Evolutionary conservation across 2,888 invertebrate species (phyloP).

Genomic region (Caenorhabditis panamensis): DNA sequence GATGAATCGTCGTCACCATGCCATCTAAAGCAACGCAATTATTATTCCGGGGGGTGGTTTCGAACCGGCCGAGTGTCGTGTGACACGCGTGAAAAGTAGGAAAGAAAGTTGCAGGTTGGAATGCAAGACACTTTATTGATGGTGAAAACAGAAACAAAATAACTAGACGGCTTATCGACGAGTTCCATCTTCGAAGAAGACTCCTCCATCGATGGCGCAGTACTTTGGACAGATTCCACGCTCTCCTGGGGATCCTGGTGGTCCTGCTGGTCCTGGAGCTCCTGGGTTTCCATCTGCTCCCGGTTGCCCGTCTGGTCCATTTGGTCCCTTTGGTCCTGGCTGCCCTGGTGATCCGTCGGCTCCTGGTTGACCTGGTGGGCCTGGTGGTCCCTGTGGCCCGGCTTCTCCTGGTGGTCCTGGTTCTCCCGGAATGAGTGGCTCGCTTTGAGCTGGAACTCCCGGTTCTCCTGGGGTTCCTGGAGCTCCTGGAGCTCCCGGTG

Average conservation of each 20-base stretch:
- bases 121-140: too few species aligned
- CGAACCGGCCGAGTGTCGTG: slow-evolving; percentile 8
- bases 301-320: slow-evolving; percentile 64
- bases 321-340: slow-evolving; percentile 63
- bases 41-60: slow-evolving; percentile 15
- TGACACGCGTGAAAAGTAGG: neutral
- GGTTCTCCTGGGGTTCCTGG: slow-evolving; percentile 72
- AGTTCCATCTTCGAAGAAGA: slow-evolving; percentile 78
- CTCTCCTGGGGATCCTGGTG: slow-evolving; percentile 71
- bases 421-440: slow-evolving; percentile 74
- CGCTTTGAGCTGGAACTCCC: slow-evolving; percentile 70
- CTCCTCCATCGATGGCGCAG: slow-evolving; percentile 73
- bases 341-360: slow-evolving; percentile 77
- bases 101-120: neutral
- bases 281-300: slow-evolving; percentile 73
- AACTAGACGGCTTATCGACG: slow-evolving; percentile 67
- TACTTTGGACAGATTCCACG: slow-evolving; percentile 75
- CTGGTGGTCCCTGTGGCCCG: slow-evolving; percentile 72
- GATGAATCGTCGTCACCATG: neutral
- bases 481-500: slow-evolving; percentile 64
- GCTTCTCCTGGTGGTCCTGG: slow-evolving; percentile 75
- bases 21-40: slow-evolving; percentile 19
- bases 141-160: too few species aligned
- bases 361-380: slow-evolving; percentile 75
- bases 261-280: slow-evolving; percentile 74